Evolutionary conservation across 2,888 invertebrate species (phyloP), one percentile per base, ranked within the genome.

Genomic region (Ormyrus thymus): DNA sequence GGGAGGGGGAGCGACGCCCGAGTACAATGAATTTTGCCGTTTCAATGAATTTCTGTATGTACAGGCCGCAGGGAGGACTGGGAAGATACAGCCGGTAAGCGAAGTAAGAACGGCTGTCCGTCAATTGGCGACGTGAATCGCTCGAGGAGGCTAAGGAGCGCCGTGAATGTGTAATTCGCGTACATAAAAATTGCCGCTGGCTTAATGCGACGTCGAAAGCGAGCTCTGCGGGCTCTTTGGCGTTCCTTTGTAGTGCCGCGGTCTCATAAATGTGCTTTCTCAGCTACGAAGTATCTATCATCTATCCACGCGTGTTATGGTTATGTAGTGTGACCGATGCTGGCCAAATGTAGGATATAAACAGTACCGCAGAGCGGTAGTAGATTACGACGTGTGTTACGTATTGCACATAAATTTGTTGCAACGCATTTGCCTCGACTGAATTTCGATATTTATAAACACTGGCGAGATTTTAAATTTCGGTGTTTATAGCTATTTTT

Each of bases 21-120:
- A 68, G 29, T 13, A 69, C 46, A 69, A 69, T 69, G 46, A 69
- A 71, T 71, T 50, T 50, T 51, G 29, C 50, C 45, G 29, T 71
- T 71, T 59, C 50, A 71, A 71, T 71, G 48, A 56, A 73, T 65
- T 65, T 29, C 15, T 55, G 2, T 1, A 3, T 3, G 29, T 29
- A 29, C 29, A 1, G 29, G 29, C 29, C 29, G 29, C 29, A 29
- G 29, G 3, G 29, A 29, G 29, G 29, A 29, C 29, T 29, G 29
- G 29, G 29, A 29, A 29, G 29, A 29, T 29, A 29, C 29, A 29
- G 29, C 29, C 29, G 29, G 29, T 29, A 3, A 29, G 29, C 3
- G 1, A 29, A 29, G 29, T 29, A 29, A 29, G 29, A 29, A 29
- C 29, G 29, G 29, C 29, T 29, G 29, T 29, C 29, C 29, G 29